Conservation (phyloP, 2,888 invertebrate species). For the Conops quadrifasciatus region DNA sequence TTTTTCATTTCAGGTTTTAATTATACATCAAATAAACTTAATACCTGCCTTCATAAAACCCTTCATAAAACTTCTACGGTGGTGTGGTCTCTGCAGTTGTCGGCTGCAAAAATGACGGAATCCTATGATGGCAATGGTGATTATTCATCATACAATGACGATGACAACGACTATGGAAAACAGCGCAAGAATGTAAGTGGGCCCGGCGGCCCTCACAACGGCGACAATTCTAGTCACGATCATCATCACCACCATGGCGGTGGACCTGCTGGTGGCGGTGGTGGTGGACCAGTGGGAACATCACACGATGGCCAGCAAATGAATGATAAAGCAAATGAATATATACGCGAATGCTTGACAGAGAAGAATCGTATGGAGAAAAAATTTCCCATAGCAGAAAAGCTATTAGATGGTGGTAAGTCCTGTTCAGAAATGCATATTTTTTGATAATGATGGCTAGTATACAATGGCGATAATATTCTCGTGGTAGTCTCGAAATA, state of each 20-base stretch:
- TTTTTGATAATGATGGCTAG: no score
- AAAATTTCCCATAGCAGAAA: conserved; percentile 75
- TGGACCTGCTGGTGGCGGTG: conserved; percentile 29
- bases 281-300: conserved; percentile 38
- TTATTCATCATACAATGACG: conserved; percentile 60
- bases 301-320: conserved; percentile 63
- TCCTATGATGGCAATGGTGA: conserved; percentile 65
- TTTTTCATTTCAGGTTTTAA: conserved; percentile 2
- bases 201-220: conserved; percentile 56
- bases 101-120: conserved; percentile 60
- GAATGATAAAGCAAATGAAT: conserved; percentile 79
- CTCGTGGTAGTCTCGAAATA: no score
- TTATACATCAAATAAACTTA: conserved; percentile 2
- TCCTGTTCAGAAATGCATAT: conserved; percentile 10
- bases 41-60: no score
- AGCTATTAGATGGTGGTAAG: conserved; percentile 78
- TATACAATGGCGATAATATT: not conserved
- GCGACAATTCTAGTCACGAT: conserved; percentile 56
- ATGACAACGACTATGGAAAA: conserved; percentile 61
- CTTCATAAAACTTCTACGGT: conserved; percentile 1
- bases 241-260: conserved; percentile 63
- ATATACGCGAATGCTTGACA: conserved; percentile 76
- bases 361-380: conserved; percentile 76
- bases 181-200: conserved; percentile 55
- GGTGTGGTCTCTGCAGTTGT: conserved; percentile 12